phyloP scores from a whole-genome alignment of 1,140 invertebrate genomes.

The Platyscapa corneri region DNA sequence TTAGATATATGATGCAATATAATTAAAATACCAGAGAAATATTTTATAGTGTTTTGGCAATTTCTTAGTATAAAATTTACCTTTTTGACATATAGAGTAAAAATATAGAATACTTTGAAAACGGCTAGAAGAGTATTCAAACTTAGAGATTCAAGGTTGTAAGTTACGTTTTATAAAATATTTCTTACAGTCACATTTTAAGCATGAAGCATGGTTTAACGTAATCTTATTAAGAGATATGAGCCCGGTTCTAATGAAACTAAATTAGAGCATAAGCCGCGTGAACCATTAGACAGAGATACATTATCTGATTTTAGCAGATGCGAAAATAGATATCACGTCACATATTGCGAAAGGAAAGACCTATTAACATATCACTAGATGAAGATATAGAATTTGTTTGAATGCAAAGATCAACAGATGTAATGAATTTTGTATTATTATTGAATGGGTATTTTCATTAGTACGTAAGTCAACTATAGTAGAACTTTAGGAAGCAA shows the following conservation, averaged over 20 bases:
- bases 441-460: not conserved
- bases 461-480: not conserved
- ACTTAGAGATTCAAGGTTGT: not conserved
- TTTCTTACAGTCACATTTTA: not conserved
- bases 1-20: too few relatives aligned
- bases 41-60: not conserved
- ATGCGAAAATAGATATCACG: not conserved
- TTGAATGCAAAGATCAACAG: not conserved
- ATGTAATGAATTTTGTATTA: not conserved
- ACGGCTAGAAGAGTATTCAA: not conserved
- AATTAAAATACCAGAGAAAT: not conserved
- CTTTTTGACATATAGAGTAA: not conserved
- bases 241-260: not conserved
- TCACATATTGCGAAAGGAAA: not conserved
- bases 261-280: not conserved
- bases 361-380: not conserved
- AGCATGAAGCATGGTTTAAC: not conserved
- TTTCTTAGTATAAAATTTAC: not conserved
- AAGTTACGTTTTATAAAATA: not conserved
- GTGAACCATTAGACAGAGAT: not conserved
- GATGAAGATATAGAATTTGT: not conserved
- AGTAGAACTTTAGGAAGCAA: not conserved
- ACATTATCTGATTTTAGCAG: not conserved
- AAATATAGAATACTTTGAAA: not conserved
- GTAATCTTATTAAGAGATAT: constrained; percentile 17